Evolutionary conservation across 2,888 invertebrate genomes (phyloP), one percentile per base, ranked within the genome.

Genomic region (Endotricha flammealis): DNA sequence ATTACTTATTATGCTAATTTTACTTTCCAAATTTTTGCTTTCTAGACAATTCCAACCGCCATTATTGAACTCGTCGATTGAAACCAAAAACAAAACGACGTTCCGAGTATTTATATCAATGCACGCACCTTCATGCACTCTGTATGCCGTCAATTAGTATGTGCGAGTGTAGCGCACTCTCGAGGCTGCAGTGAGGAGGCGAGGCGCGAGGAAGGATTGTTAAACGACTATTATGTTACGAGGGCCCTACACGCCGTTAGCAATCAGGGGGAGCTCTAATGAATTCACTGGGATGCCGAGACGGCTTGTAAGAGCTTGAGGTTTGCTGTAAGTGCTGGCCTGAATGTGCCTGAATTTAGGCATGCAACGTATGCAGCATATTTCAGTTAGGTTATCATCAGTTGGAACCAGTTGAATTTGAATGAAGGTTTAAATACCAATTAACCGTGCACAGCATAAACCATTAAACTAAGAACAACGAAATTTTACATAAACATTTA

Each of bases 211-310:
- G 62, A 32, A 50, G 50, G 64, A 67, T 71, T 69, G 77, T 75
- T 74, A 74, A 70, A 69, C 63, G 64, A 48, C 75, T 65, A 76
- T 77, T 80, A 75, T 64, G 41, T 41, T 38, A 60, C 53, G 44
- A 78, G 75, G 23, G 57, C 59, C 29, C 68, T 70, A 53, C 53
- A 60, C 46, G 14, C 3, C 14, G 32, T 16, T 24, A 25, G 58
- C 65, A 66, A 63, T 61, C 63, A 60, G 39, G 25, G 39, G 29
- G 11, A 37, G 39, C 51, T 58, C 56, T 49, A 50, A 58, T 54
- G 56, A 53, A 62, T 52, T 44, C 41, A 29, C 23, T 38, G 39
- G 29, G 25, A 25, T 35, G 22, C 30, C 33, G 32, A 8, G 20
- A 5, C 17, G 25, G 20, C 17, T 12, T 9, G 20, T 20, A 28